Evolutionary conservation across 2,113 vertebrate species (phyloP), one percentile per base, ranked within the genome.

Genomic region (Anarrhichthys ocellatus): DNA sequence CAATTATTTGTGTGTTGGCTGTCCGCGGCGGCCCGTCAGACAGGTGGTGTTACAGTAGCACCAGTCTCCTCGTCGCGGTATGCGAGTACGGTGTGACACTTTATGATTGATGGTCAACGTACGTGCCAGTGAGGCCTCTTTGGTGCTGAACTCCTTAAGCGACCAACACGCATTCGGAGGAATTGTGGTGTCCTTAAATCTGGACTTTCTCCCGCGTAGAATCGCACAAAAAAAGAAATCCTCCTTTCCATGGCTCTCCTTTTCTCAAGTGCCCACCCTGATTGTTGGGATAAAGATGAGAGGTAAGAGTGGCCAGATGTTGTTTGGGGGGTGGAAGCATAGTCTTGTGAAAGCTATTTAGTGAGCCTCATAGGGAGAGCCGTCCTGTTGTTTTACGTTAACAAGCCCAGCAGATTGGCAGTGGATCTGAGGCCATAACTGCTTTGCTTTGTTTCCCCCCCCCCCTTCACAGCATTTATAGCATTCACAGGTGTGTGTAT

Each of bases 371-470:
- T 72, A 85, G 81, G 81, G 90, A 80, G 86, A 63, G 82, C 82
- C 64, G 67, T 88, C 91, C 89, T 82, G 89, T 92, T 91, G 92
- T 91, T 92, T 94, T 83, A 90, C 82, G 42, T 91, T 93, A 93
- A 91, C 89, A 88, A 91, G 91, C 89, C 86, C 70, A 70, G 87
- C 81, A 90, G 88, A 87, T 91, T 92, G 90, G 92, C 92, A 84
- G 71, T 73, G 79, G 84, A 92, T 90, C 90, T 89, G 82, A 91
- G 73, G 71, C 75, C 48, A 32, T 75, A 80, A 86, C 88, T 9
- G 81, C 73, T 86, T 73, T 74, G 50, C 85, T 90, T 89, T 83
- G 73, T 78, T 78, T 69, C 66, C 44, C n/a, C 69, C 66, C 44
- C n/a, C 63, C 22, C 34, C 48, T 32, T 64, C 52, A 22, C 81